Conservation (phyloP, 2,113 vertebrate species). For the Crotalus viridis region DNA sequence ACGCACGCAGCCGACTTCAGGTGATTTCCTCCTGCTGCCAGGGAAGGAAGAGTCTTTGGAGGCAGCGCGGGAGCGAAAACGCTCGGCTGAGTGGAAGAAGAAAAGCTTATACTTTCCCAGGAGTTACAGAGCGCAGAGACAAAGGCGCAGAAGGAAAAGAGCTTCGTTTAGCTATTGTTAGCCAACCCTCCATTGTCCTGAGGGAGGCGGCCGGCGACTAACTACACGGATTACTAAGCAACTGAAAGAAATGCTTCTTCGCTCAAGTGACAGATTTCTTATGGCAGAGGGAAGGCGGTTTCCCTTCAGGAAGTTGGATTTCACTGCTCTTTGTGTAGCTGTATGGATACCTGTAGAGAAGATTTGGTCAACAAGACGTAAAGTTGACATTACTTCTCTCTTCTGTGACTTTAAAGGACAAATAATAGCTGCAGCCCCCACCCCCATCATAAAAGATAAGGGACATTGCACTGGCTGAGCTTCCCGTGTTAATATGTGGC, state of each 20-base stretch:
- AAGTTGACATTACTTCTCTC: no score
- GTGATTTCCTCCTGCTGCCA: neutral
- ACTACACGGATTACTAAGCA: neutral
- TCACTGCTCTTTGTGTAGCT: neutral
- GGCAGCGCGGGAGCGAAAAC: neutral
- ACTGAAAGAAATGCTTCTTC: neutral
- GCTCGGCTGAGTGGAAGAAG: neutral
- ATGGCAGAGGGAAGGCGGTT: neutral
- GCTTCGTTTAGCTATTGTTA: neutral
- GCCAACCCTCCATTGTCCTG: neutral
- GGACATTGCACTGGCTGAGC: neutral
- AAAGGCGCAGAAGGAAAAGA: neutral
- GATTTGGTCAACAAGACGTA: neutral
- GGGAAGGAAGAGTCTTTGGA: neutral
- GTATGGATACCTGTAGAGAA: neutral
- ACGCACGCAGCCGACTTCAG: neutral
- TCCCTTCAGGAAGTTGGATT: neutral
- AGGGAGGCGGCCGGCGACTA: neutral
- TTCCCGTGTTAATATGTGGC: neutral
- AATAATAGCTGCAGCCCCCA: neutral
- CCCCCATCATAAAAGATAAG: neutral
- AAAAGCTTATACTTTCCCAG: neutral
- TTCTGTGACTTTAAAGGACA: neutral
- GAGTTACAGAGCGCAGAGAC: neutral
- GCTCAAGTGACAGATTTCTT: neutral